Conservation (phyloP, 2,113 vertebrate genomes). For the Istiophorus platypterus region DNA sequence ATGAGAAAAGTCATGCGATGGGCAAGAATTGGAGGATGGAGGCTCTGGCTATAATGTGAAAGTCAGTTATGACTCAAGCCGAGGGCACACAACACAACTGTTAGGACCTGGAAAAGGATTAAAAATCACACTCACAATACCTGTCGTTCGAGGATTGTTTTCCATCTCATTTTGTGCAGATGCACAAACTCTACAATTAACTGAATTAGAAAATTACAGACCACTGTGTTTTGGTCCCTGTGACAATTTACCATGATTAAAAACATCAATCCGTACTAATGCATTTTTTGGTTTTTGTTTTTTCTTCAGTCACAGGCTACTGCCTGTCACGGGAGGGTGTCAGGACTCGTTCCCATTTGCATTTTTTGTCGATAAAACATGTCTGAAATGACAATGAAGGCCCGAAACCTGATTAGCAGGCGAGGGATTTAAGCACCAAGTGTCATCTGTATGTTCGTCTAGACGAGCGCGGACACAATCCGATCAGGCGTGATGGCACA, state of each 20-base stretch:
- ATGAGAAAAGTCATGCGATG: background rate
- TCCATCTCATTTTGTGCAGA: background rate
- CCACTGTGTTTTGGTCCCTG: background rate
- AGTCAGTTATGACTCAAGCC: background rate
- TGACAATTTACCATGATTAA: conserved; percentile 11
- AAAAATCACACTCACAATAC: background rate
- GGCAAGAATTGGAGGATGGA: background rate
- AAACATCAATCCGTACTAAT: conserved; percentile 12
- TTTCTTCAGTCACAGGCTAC: conserved; percentile 20
- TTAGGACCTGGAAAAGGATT: background rate
- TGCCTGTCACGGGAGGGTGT: background rate
- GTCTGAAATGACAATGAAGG: conserved; percentile 31
- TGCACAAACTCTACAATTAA: background rate
- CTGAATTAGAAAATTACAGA: background rate
- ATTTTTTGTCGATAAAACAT: conserved; percentile 47
- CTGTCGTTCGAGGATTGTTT: background rate
- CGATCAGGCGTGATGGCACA: conserved; percentile 19
- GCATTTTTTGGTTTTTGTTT: background rate
- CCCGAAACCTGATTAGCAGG: conserved; percentile 40
- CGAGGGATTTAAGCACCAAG: conserved; percentile 18
- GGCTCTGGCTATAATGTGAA: background rate
- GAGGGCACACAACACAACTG: conserved; percentile 20
- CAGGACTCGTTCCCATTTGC: conserved; percentile 20
- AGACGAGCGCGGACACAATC: conserved; percentile 2
- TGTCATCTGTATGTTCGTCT: background rate